Percentiles rank a stretch among this genome's conserved stretches.
phyloP scores from a whole-genome alignment of 2,113 vertebrate genomes.

The Anoura caudifer region DNA sequence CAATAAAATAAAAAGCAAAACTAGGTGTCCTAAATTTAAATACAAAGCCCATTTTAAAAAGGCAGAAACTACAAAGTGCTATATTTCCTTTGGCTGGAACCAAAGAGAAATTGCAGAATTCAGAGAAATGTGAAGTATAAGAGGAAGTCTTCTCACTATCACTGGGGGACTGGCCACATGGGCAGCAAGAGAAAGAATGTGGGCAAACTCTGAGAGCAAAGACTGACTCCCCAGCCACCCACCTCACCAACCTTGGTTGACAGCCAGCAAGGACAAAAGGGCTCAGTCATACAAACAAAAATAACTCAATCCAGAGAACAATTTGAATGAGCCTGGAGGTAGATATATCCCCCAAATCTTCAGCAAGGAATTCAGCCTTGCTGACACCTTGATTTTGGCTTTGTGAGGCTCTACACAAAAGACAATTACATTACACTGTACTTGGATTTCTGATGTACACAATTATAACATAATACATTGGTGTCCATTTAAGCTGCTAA shows the following conservation, averaged over 20 bases:
- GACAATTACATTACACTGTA: not conserved
- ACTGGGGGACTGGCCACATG: not conserved
- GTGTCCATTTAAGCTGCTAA: not conserved
- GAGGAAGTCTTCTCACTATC: not conserved
- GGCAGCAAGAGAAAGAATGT: not conserved
- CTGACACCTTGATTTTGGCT: not conserved
- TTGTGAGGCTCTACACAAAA: not conserved
- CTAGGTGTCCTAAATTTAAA: not conserved
- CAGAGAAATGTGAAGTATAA: not conserved
- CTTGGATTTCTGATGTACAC: not conserved
- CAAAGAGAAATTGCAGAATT: not conserved
- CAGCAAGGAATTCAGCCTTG: not conserved
- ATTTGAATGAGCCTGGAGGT: not conserved
- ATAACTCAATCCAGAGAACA: not conserved
- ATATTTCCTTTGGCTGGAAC: not conserved
- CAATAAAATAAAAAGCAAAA: not conserved
- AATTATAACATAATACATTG: not conserved
- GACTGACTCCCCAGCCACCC: fast-evolving
- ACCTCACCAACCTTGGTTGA: not conserved
- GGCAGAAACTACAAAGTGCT: not conserved
- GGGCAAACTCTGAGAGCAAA: not conserved
- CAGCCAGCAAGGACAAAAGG: not conserved
- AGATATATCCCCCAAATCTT: not conserved
- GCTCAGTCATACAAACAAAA: not conserved
- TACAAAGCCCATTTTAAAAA: not conserved